Evolutionary conservation across 2,113 vertebrate species (phyloP).

Genomic region (Podarcis raffonei): DNA sequence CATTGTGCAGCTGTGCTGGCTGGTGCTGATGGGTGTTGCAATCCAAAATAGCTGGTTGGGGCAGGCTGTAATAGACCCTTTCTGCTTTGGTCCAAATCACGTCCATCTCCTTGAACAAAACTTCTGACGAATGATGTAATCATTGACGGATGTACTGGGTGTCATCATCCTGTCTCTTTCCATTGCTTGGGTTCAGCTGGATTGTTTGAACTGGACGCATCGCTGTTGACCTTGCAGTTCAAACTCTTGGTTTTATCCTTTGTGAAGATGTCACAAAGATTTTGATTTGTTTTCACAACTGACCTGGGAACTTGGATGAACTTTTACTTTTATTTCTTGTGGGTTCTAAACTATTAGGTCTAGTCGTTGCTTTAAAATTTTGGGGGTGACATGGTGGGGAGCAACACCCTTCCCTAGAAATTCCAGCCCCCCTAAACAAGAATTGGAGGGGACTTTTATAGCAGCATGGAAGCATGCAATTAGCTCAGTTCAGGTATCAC

Average conservation of each 20-base stretch:
- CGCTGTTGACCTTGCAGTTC: slow-evolving; percentile 70
- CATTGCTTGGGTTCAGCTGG: slow-evolving; percentile 50
- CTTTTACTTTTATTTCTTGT: slow-evolving; percentile 66
- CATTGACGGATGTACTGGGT: slow-evolving; percentile 18
- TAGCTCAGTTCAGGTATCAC: no score
- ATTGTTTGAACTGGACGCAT: slow-evolving; percentile 74
- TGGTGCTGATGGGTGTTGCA: no score
- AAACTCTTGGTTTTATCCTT: slow-evolving; percentile 68
- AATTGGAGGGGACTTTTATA: neutral
- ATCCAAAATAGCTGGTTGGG: neutral
- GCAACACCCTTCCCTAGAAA: slow-evolving; percentile 17
- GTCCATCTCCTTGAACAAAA: slow-evolving; percentile 31
- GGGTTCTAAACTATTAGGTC: slow-evolving; percentile 10
- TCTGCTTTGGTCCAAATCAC: neutral
- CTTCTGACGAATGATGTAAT: slow-evolving; percentile 42
- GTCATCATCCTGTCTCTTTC: slow-evolving; percentile 61
- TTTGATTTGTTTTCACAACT: slow-evolving; percentile 75
- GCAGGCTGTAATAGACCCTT: neutral
- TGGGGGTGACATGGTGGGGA: neutral
- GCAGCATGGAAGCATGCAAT: neutral
- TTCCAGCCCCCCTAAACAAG: neutral
- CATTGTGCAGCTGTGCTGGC: no score
- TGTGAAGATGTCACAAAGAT: slow-evolving; percentile 78
- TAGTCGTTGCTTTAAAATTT: slow-evolving; percentile 24
- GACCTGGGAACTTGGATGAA: slow-evolving; percentile 68